Conservation (phyloP, 2,113 vertebrate species). For the Tonatia bakeri region DNA sequence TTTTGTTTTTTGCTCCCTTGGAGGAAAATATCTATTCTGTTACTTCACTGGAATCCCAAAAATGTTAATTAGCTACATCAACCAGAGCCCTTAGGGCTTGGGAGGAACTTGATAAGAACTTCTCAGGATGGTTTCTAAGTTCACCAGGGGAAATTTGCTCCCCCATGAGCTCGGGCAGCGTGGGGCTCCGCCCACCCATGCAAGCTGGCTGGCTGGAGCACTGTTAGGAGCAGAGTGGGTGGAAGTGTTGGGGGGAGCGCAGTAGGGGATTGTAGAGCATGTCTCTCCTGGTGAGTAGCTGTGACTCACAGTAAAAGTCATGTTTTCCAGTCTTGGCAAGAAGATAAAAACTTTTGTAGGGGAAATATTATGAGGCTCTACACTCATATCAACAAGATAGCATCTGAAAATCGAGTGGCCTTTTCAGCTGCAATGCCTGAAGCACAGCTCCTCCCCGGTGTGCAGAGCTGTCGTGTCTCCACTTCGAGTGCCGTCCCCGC, state of each 20-base stretch:
- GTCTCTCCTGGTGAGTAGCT: neutral
- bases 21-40: conserved; percentile 19
- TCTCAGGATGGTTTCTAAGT: neutral
- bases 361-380: conserved; percentile 10
- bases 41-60: neutral
- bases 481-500: neutral
- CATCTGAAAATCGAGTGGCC: conserved; percentile 16
- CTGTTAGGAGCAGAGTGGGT: neutral
- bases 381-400: neutral
- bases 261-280: fast-evolving
- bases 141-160: neutral
- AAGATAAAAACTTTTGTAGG: neutral
- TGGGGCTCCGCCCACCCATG: fast-evolving
- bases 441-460: neutral
- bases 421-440: neutral
- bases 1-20: neutral
- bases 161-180: neutral
- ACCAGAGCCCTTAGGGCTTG: neutral
- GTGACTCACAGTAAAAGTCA: neutral
- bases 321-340: conserved; percentile 32
- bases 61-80: conserved; percentile 10
- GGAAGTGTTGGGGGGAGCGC: neutral
- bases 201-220: neutral
- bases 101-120: conserved; percentile 13
- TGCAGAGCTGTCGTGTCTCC: neutral